These are phyloP conservation scores for Zaprionus bogoriensis DNA, from an alignment of 2,888 invertebrate species.

Conservation along the genomic window DNA sequence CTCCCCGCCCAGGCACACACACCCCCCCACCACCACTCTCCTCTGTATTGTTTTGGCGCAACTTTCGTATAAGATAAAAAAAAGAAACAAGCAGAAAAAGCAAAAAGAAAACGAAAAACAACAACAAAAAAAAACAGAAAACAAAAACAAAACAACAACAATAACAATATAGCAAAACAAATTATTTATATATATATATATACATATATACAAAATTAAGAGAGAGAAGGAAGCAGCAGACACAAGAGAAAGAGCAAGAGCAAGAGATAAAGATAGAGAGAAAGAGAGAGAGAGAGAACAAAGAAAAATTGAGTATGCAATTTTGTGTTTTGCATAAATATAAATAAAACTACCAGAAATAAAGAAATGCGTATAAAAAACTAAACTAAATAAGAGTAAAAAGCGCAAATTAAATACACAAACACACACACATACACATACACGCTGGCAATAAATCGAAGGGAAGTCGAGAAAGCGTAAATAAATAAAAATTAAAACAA, in stretches of 20 bases:
- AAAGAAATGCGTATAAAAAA: conserved; percentile 10
- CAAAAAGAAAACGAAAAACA: conserved; percentile 13
- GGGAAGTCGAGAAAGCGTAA: too few species aligned
- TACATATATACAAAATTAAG: conserved; percentile 50
- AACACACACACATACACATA: too few species aligned
- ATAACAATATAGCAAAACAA: conserved; percentile 68
- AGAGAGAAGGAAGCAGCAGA: conserved; percentile 9
- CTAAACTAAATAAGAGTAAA: conserved; percentile 21
- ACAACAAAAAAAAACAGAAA: conserved; percentile 25
- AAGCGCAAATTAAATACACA: not conserved
- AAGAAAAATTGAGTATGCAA: conserved; percentile 32
- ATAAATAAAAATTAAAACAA: too few species aligned
- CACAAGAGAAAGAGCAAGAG: conserved; percentile 28
- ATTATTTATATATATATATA: conserved; percentile 63
- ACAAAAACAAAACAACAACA: conserved; percentile 37
- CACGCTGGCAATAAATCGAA: too few species aligned
- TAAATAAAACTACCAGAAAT: conserved; percentile 21
- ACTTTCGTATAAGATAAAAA: conserved; percentile 50
- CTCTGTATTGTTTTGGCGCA: conserved; percentile 48
- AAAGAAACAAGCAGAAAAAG: conserved; percentile 30
- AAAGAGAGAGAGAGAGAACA: not conserved
- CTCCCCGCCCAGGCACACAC: not conserved
- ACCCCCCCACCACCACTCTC: not conserved
- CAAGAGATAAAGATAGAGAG: conserved; percentile 4
- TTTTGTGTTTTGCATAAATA: conserved; percentile 45